Evolutionary conservation across 2,113 vertebrate genomes (phyloP).

Genomic region (Onychostruthus taczanowskii): DNA sequence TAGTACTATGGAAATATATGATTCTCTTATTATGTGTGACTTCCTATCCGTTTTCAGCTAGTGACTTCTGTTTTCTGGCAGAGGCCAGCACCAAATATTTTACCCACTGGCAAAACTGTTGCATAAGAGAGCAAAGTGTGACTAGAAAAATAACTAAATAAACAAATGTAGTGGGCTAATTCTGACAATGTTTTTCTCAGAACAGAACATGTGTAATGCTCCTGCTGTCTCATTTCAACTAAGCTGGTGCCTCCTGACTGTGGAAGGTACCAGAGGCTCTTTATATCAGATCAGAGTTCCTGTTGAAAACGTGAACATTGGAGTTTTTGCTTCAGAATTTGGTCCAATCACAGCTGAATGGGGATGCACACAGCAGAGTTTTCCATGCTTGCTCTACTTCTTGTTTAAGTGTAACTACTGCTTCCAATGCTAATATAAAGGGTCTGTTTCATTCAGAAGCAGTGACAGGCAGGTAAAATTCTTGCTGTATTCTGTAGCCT

Average conservation of each 20-base stretch:
- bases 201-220: background rate
- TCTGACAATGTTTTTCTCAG: background rate
- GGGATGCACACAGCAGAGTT: background rate
- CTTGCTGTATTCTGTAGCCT: background rate
- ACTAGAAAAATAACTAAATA: background rate
- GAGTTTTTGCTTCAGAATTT: background rate
- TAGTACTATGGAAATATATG: slow-evolving; percentile 15
- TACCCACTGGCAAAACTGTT: slow-evolving; percentile 20
- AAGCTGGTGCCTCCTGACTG: background rate
- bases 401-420: background rate
- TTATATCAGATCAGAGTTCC: background rate
- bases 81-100: slow-evolving; percentile 33
- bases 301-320: background rate
- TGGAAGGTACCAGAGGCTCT: background rate
- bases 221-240: background rate
- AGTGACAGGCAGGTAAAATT: background rate
- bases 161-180: background rate
- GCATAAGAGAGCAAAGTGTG: background rate
- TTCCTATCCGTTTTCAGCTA: slow-evolving; percentile 49
- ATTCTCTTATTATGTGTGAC: slow-evolving; percentile 19
- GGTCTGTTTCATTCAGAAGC: background rate
- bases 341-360: background rate
- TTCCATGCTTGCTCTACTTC: background rate
- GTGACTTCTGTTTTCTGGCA: slow-evolving; percentile 53
- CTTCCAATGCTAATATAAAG: background rate